Conservation (phyloP, 92 coral and sea anemone genomes). For the Micromussa lordhowensis region DNA sequence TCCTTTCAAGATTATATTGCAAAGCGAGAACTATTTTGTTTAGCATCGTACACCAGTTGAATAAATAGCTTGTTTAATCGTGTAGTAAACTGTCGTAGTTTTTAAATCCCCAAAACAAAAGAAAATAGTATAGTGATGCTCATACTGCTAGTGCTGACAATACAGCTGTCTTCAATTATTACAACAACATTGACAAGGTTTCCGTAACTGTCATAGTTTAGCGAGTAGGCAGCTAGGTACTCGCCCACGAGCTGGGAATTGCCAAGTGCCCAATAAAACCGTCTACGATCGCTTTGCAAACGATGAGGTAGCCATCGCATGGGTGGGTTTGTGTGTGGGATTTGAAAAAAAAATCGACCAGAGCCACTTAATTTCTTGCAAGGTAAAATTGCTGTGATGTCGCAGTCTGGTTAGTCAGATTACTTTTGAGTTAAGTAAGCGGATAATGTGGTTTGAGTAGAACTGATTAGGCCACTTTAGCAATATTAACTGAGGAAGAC, state of each 20-base stretch:
- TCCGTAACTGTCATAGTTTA: neutral
- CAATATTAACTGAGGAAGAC: neutral
- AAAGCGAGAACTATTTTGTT: no score
- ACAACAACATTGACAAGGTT: neutral
- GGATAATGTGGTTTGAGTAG: neutral
- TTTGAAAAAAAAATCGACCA: neutral
- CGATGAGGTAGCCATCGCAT: neutral
- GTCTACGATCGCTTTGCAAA: neutral
- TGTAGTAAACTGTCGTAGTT: no score
- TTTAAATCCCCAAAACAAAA: no score
- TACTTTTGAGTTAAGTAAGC: no score
- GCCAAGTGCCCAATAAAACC: neutral
- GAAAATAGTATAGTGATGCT: no score
- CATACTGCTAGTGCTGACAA: neutral
- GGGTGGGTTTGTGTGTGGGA: neutral
- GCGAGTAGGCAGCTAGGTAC: neutral
- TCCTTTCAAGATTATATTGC: no score
- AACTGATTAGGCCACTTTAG: neutral
- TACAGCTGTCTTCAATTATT: neutral
- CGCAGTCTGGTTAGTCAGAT: neutral
- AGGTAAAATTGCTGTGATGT: neutral
- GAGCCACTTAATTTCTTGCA: neutral
- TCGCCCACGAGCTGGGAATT: neutral
- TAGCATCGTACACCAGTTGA: no score
- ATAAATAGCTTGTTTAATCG: no score